These are phyloP conservation scores for Thymallus thymallus DNA, from an alignment of 2,113 vertebrate species.

Conservation along the genomic window DNA sequence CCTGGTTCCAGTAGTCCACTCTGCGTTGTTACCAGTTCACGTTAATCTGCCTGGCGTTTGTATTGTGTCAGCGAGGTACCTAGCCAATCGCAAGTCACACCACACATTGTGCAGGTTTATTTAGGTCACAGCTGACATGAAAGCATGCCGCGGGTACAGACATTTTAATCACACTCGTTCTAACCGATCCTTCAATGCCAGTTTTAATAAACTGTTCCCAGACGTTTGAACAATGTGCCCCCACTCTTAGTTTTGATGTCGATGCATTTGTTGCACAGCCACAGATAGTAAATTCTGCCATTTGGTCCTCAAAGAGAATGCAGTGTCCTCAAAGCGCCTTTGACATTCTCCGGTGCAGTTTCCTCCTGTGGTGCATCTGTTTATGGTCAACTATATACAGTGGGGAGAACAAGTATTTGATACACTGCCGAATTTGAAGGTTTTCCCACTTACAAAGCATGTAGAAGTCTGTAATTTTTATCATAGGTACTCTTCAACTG, in stretches of 20 bases:
- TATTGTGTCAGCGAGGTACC: no score
- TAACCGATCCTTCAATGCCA: slow-evolving; percentile 21
- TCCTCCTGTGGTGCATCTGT: neutral
- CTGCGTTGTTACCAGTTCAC: no score
- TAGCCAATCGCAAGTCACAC: slow-evolving; percentile 6
- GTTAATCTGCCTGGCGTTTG: no score
- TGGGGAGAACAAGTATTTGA: no score
- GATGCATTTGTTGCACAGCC: neutral
- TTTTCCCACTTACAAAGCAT: no score
- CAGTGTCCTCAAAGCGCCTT: slow-evolving; percentile 4
- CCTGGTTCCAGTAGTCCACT: no score
- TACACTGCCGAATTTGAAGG: no score
- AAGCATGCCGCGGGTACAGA: slow-evolving; percentile 37
- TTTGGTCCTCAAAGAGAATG: slow-evolving; percentile 18
- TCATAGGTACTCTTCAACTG: no score
- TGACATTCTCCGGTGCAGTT: neutral
- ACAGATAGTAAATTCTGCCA: neutral
- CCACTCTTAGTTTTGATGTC: neutral
- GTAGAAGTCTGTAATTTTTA: no score
- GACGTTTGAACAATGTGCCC: no score
- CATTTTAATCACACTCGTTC: slow-evolving; percentile 34
- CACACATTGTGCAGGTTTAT: slow-evolving; percentile 32
- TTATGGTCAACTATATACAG: no score
- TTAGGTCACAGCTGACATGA: slow-evolving; percentile 50
- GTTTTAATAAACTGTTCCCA: slow-evolving; percentile 22